Percentiles rank a stretch among this genome's conserved stretches.
These are phyloP conservation scores for Catharus minimus DNA, from an alignment of 2,113 vertebrate species.

Conservation along the genomic window DNA sequence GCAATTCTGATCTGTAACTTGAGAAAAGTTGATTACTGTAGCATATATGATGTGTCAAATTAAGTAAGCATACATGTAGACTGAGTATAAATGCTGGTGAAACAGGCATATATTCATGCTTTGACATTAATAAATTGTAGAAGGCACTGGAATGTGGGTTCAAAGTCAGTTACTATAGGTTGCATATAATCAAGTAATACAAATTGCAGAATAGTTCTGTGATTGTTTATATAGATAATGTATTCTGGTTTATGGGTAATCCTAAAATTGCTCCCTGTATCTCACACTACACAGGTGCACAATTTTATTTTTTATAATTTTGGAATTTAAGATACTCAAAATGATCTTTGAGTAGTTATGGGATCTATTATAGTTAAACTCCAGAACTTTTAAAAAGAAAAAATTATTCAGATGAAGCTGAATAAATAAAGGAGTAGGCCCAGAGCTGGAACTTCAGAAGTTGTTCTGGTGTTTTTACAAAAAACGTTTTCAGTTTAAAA, in stretches of 20 bases:
- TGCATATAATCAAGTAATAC: not conserved
- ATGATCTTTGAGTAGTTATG: not conserved
- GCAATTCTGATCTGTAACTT: not conserved
- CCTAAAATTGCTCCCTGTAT: not conserved
- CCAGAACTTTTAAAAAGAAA: not conserved
- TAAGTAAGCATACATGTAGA: not conserved
- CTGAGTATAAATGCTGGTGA: not conserved
- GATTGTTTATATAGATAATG: not conserved
- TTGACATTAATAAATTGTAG: not conserved
- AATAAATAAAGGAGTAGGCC: not conserved
- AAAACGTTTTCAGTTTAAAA: not conserved
- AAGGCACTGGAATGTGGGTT: not conserved
- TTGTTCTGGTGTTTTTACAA: not conserved
- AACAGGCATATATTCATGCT: not conserved
- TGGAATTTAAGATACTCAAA: not conserved
- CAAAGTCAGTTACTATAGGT: not conserved
- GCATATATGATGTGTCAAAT: not conserved
- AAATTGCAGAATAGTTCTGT: not conserved
- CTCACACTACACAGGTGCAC: not conserved
- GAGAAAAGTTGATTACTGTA: not conserved
- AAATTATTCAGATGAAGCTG: not conserved
- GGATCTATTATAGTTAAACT: not conserved
- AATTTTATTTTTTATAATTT: not conserved
- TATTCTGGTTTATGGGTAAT: not conserved
- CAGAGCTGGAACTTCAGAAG: not conserved